Evolutionary conservation across 1,140 invertebrate species (phyloP), one percentile per base, ranked within the genome.

Genomic region (Panagrolaimus sp.): DNA sequence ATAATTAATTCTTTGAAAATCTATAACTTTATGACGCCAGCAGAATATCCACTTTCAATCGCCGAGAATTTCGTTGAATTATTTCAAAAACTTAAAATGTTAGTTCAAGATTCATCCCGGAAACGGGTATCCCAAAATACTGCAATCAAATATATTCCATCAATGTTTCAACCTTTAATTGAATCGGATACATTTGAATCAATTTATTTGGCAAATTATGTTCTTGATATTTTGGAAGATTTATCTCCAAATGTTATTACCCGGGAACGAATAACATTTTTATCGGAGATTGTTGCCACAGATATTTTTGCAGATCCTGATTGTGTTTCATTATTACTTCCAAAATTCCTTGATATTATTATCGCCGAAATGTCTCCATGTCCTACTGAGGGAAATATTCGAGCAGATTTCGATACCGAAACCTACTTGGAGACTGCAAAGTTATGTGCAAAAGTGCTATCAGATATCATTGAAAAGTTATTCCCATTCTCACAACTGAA

Each of bases 101-200:
- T 38, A 7, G 31, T 38, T 38, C 31, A 38, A 38, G 31, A 38
- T 38, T 38, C 31, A 38, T 4, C 2, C 31, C 2, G 7, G 31
- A 38, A 38, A 38, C 31, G 89, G 77, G 73, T 4, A 83, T 92
- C n/a, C 87, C 89, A 76, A 85, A 87, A 53, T 90, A 93, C 87
- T 90, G 89, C 48, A 89, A 85, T 96, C n/a, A 92, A 91, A 82
- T 92, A 91, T 84, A 87, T 95, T 68, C 91, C 91, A 20, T 87
- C 87, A 38, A 89, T 90, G 4, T 90, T 94, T 72, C 88, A 90
- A 25, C 90, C 93, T 82, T 87, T 93, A 53, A 85, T 92, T 31
- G 65, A 72, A 9, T 62, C 66, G 16, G 86, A 86, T 45, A 90
- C 92, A 11, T 92, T 90, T 84, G 89, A 90, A 77, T 86, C 87